Conservation (phyloP, 2,113 vertebrate species). For the Cheilinus undulatus region DNA sequence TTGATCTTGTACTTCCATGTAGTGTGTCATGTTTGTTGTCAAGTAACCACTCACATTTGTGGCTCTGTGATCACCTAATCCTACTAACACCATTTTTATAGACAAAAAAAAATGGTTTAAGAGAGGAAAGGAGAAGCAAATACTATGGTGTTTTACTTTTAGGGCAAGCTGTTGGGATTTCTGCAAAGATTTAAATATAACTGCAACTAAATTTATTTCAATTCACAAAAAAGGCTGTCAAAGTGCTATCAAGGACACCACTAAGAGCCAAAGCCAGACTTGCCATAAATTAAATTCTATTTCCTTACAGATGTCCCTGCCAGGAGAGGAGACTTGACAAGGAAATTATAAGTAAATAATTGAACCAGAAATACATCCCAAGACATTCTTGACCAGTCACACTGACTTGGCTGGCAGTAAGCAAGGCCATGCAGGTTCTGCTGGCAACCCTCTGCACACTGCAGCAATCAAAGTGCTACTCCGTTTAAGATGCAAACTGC, state of each 20-base stretch:
- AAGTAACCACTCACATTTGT: too few relatives aligned
- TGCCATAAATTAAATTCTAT: neutral
- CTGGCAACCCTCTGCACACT: conserved; percentile 30
- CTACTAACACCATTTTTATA: too few relatives aligned
- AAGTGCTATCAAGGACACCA: neutral
- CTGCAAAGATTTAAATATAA: neutral
- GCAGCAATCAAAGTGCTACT: conserved; percentile 58
- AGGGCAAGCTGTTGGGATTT: too few relatives aligned
- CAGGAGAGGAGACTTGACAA: neutral
- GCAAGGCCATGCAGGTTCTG: neutral
- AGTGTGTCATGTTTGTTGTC: too few relatives aligned
- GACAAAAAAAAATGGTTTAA: too few relatives aligned
- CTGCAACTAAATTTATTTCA: neutral
- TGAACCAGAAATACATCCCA: neutral
- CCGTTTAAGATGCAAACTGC: conserved; percentile 55
- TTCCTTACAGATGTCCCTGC: neutral
- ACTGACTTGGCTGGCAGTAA: conserved; percentile 5
- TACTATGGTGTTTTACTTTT: too few relatives aligned
- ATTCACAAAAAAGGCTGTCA: conserved; percentile 8
- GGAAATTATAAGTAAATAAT: neutral
- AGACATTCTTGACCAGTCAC: neutral
- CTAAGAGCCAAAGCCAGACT: neutral
- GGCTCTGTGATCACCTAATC: too few relatives aligned
- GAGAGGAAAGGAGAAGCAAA: too few relatives aligned
- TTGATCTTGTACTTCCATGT: too few relatives aligned